phyloP scores from a whole-genome alignment of 2,888 invertebrate species.

The Tinea pellionella region DNA sequence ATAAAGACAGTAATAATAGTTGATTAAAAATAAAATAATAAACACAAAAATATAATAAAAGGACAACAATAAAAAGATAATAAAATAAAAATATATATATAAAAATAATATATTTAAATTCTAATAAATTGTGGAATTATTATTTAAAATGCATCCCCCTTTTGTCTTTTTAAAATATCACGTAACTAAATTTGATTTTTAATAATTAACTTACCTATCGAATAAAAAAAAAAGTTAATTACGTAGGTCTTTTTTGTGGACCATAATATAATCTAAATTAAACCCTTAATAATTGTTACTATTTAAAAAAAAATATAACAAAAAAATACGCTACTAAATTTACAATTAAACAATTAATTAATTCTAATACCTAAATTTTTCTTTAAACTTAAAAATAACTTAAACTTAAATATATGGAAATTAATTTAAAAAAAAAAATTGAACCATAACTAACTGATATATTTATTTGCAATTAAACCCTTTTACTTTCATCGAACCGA shows the following conservation, averaged over 20 bases:
- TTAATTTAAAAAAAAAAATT: constrained; percentile 68
- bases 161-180: not conserved
- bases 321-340: not conserved
- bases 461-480: constrained; percentile 32
- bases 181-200: not conserved
- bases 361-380: constrained; percentile 34
- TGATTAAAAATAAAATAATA: constrained; percentile 49
- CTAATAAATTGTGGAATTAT: not conserved
- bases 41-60: constrained; percentile 48
- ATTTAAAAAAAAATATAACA: not conserved
- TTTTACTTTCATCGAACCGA: not conserved
- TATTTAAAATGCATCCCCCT: not conserved
- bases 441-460: constrained; percentile 49
- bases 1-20: constrained; percentile 31
- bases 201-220: too few species aligned
- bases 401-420: constrained; percentile 65
- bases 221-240: not conserved
- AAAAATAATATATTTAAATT: not conserved
- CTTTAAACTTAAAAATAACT: constrained; percentile 57
- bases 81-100: constrained; percentile 54
- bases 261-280: not conserved
- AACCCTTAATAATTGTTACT: not conserved
- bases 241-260: not conserved
- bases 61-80: constrained; percentile 58
- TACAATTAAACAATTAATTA: not conserved